Evolutionary conservation across 1,140 invertebrate genomes (phyloP).

Genomic region (Teleopsis dalmanni): DNA sequence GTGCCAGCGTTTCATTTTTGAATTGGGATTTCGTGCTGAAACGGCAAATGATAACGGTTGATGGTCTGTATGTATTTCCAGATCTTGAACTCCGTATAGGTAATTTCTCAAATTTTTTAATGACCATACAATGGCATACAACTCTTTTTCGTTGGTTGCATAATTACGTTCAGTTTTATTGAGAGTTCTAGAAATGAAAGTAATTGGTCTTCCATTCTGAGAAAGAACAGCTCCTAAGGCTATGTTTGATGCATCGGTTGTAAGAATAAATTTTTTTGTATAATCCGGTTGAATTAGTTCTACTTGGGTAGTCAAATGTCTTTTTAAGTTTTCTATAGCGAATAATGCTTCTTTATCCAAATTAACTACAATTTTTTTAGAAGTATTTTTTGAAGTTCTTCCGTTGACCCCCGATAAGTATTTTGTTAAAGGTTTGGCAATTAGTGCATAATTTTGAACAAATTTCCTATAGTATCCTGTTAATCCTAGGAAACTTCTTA

Average conservation of each 20-base stretch:
- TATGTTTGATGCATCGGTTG: slow-evolving; percentile 30
- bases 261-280: slow-evolving; percentile 26
- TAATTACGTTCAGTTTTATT: slow-evolving; percentile 43
- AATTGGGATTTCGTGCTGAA: slow-evolving; percentile 43
- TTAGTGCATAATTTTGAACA: slow-evolving; percentile 20
- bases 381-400: slow-evolving; percentile 8
- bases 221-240: slow-evolving; percentile 32
- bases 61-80: slow-evolving; percentile 47
- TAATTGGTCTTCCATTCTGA: slow-evolving; percentile 18
- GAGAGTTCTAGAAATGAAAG: slow-evolving; percentile 22
- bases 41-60: slow-evolving; percentile 44
- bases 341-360: neutral
- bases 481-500: slow-evolving; percentile 25
- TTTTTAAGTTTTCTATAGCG: slow-evolving; percentile 9
- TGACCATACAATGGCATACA: slow-evolving; percentile 48
- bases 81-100: slow-evolving; percentile 40
- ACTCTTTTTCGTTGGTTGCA: slow-evolving; percentile 45
- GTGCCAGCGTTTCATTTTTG: slow-evolving; percentile 47
- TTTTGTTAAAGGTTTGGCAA: slow-evolving; percentile 16
- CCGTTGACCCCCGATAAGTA: slow-evolving; percentile 9
- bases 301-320: slow-evolving; percentile 20
- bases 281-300: slow-evolving; percentile 31
- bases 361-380: slow-evolving; percentile 21
- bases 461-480: slow-evolving; percentile 23
- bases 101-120: slow-evolving; percentile 46